phyloP scores from a whole-genome alignment of 2,113 vertebrate genomes.

The Perognathus longimembris region DNA sequence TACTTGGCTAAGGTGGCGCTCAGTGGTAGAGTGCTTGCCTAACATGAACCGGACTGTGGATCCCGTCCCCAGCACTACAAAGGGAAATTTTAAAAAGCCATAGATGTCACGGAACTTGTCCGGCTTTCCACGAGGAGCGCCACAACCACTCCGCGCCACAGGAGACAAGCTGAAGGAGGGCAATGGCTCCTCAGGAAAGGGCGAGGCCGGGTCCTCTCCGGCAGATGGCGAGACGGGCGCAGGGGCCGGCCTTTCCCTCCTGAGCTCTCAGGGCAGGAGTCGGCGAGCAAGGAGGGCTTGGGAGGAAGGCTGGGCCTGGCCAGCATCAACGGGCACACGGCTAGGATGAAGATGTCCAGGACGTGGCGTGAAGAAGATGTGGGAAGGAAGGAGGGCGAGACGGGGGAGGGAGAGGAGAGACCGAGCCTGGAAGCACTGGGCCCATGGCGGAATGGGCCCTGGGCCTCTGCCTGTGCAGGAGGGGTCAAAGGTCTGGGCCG shows the following conservation, averaged over 20 bases:
- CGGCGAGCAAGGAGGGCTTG: background rate
- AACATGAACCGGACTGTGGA: background rate
- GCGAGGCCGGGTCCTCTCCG: fast-evolving
- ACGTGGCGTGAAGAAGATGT: fast-evolving
- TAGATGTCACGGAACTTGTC: background rate
- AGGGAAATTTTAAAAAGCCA: too few species aligned
- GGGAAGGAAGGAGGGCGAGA: background rate
- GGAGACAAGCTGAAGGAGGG: background rate
- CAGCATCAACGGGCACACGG: background rate
- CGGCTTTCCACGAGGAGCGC: fast-evolving
- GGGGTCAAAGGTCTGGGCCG: background rate
- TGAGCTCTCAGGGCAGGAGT: fast-evolving
- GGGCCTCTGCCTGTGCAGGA: background rate
- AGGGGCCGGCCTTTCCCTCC: too few species aligned
- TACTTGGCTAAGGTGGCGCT: background rate
- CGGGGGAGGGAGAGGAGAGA: too few species aligned
- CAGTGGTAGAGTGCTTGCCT: too few species aligned
- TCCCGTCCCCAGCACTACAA: background rate
- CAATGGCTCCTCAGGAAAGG: background rate
- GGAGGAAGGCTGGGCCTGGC: background rate
- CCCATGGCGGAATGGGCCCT: fast-evolving
- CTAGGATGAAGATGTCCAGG: fast-evolving
- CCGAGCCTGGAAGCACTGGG: too few species aligned
- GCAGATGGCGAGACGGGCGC: too few species aligned
- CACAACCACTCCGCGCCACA: background rate